Evolutionary conservation across 2,113 vertebrate species (phyloP).

Genomic region (Gadus macrocephalus): DNA sequence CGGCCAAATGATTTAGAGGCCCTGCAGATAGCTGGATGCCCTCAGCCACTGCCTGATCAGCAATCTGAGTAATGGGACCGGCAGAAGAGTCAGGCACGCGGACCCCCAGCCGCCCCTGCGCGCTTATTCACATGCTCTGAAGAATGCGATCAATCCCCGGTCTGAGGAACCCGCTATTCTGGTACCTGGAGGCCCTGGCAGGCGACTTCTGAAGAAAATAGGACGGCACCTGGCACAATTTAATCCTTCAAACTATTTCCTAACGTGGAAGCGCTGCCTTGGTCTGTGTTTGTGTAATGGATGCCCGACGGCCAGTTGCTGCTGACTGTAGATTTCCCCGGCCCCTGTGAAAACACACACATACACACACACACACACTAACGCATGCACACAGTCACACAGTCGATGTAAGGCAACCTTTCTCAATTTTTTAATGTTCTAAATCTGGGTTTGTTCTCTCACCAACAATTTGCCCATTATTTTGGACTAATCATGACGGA

Average conservation of each 20-base stretch:
- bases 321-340: constrained; percentile 19
- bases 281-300: constrained; percentile 6
- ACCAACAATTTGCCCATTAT: too few relatives aligned
- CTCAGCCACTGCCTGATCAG: constrained; percentile 18
- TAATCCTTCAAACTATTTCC: constrained; percentile 48
- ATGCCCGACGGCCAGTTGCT: constrained; percentile 18
- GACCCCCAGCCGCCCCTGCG: constrained; percentile 25
- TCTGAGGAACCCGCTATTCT: constrained; percentile 44
- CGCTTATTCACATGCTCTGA: constrained; percentile 36
- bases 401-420: too few relatives aligned
- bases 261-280: constrained; percentile 26
- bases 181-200: constrained; percentile 47
- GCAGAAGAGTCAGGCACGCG: constrained; percentile 31
- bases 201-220: constrained; percentile 53
- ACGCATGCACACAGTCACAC: too few relatives aligned
- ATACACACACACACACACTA: too few relatives aligned
- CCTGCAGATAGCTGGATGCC: constrained; percentile 37
- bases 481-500: too few relatives aligned
- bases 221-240: constrained; percentile 55
- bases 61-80: constrained; percentile 45
- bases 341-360: background rate
- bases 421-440: too few relatives aligned
- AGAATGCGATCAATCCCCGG: constrained; percentile 51
- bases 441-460: too few relatives aligned
- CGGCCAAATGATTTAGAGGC: constrained; percentile 46